Conservation (phyloP, 2,888 invertebrate genomes). For the Drosophila macrospina region DNA sequence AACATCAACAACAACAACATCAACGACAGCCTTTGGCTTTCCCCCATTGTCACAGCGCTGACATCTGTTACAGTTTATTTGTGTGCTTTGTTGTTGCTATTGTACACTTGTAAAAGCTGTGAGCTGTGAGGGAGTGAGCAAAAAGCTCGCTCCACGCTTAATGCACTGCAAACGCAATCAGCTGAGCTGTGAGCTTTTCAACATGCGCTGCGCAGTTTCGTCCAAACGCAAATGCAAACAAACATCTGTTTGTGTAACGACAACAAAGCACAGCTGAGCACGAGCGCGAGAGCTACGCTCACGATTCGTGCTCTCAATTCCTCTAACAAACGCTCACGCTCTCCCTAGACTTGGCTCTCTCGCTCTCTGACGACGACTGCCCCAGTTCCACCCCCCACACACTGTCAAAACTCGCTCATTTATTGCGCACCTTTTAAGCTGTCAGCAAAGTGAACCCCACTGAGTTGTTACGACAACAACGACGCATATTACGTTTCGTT, state of each 20-base stretch:
- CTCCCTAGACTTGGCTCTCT: slow-evolving; percentile 8
- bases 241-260: slow-evolving; percentile 64
- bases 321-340: background rate
- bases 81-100: slow-evolving; percentile 18
- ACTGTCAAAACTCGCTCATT: slow-evolving; percentile 45
- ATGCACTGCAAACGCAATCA: slow-evolving; percentile 67
- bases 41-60: slow-evolving; percentile 53
- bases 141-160: slow-evolving; percentile 39
- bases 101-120: slow-evolving; percentile 41
- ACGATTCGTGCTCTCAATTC: slow-evolving; percentile 17
- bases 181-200: slow-evolving; percentile 67
- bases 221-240: slow-evolving; percentile 63
- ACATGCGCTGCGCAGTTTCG: slow-evolving; percentile 75
- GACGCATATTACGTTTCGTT: slow-evolving; percentile 18
- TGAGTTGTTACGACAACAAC: slow-evolving; percentile 58
- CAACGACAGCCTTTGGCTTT: slow-evolving; percentile 7
- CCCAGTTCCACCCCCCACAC: slow-evolving; percentile 33
- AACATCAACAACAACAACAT: background rate
- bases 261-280: slow-evolving; percentile 62
- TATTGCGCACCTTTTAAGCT: slow-evolving; percentile 67
- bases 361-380: slow-evolving; percentile 15
- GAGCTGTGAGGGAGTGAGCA: slow-evolving; percentile 1
- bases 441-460: slow-evolving; percentile 61
- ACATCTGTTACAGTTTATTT: slow-evolving; percentile 66
- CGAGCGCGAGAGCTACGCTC: slow-evolving; percentile 39